Evolutionary conservation across 2,888 invertebrate species (phyloP).

Genomic region (Hypercompe scribonia): DNA sequence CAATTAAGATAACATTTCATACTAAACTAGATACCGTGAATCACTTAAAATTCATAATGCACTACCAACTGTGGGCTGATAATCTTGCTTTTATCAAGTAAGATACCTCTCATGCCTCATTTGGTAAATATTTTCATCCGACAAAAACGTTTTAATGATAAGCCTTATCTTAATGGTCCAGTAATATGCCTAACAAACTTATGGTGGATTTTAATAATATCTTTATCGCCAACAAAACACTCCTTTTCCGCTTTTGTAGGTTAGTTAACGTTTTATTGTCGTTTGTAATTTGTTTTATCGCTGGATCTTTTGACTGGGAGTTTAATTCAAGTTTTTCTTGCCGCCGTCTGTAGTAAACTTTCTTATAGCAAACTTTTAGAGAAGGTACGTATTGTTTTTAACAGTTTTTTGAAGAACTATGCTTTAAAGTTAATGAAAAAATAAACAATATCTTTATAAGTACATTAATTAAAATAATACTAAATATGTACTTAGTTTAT

Average conservation of each 20-base stretch:
- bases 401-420: not conserved
- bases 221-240: constrained; percentile 72
- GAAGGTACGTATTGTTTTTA: not conserved
- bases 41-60: constrained; percentile 73
- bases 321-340: not conserved
- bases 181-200: constrained; percentile 67
- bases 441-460: too few relatives aligned
- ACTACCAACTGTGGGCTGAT: constrained; percentile 74
- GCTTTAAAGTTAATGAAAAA: not conserved
- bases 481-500: too few relatives aligned
- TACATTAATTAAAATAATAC: not conserved
- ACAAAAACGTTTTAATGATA: constrained; percentile 71
- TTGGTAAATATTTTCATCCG: constrained; percentile 71
- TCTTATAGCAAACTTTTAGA: not conserved
- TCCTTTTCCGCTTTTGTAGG: constrained; percentile 66
- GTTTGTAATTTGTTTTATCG: constrained; percentile 65
- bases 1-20: constrained; percentile 75
- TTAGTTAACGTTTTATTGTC: constrained; percentile 64
- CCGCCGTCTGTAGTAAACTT: not conserved
- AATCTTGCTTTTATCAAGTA: constrained; percentile 71
- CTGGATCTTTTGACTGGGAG: constrained; percentile 39
- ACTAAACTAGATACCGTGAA: constrained; percentile 64
- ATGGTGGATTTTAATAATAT: constrained; percentile 69
- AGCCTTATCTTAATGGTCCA: constrained; percentile 74
- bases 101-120: constrained; percentile 62